These are phyloP conservation scores for Subanguina moxae DNA, from an alignment of 1,140 invertebrate genomes.

Conservation along the genomic window DNA sequence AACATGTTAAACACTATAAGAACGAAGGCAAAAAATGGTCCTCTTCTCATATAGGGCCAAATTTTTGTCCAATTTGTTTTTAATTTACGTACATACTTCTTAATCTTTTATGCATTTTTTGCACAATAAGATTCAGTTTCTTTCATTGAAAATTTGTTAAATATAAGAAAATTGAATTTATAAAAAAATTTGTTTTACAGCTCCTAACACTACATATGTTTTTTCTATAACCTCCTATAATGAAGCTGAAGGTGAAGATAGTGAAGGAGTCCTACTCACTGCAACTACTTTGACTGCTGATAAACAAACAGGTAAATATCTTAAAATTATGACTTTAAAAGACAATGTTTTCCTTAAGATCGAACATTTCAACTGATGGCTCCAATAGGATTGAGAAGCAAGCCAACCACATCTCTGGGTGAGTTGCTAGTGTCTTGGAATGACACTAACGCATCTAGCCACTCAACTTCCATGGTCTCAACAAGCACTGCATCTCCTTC, in stretches of 20 bases:
- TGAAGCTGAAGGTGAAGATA: constrained; percentile 55
- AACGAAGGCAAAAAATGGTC: too few species aligned
- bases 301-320: neutral
- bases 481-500: constrained; percentile 14
- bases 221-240: constrained; percentile 55
- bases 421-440: constrained; percentile 43
- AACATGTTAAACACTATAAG: too few species aligned
- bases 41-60: too few species aligned
- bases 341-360: constrained; percentile 16
- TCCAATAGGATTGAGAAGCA: constrained; percentile 28
- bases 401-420: constrained; percentile 24
- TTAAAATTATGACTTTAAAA: constrained; percentile 6
- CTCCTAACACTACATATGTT: constrained; percentile 54
- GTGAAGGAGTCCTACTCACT: constrained; percentile 48
- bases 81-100: neutral
- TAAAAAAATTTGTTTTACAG: constrained; percentile 29
- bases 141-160: too few species aligned
- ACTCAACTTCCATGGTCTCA: neutral
- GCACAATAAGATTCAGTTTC: too few species aligned
- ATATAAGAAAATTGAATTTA: neutral
- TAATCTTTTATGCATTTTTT: too few species aligned
- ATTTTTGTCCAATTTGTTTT: too few species aligned
- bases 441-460: constrained; percentile 34
- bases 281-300: constrained; percentile 34
- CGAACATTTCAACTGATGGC: constrained; percentile 23